Evolutionary conservation across 2,113 vertebrate genomes (phyloP).

Genomic region (Bungarus multicinctus): DNA sequence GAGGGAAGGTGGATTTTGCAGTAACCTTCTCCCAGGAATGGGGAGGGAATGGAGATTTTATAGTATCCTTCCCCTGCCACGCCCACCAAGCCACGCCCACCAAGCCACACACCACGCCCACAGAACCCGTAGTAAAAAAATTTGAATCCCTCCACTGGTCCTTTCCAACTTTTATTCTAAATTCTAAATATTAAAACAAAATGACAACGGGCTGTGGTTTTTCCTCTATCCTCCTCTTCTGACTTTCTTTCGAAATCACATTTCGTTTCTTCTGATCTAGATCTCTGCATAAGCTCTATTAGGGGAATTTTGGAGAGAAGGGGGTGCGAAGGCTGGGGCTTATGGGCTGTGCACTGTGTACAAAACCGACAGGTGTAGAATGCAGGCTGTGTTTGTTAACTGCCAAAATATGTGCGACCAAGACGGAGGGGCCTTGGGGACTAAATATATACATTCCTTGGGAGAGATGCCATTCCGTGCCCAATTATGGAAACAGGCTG

Average conservation of each 20-base stretch:
- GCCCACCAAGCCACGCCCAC: too few relatives aligned
- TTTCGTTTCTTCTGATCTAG: neutral
- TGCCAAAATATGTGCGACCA: neutral
- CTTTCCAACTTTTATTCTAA: too few relatives aligned
- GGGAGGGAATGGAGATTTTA: too few relatives aligned
- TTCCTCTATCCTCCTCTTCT: neutral
- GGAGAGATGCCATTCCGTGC: neutral
- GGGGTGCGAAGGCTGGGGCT: neutral
- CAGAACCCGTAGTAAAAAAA: too few relatives aligned
- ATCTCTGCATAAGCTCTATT: neutral
- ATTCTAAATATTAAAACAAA: neutral
- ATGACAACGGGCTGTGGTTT: neutral
- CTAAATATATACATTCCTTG: constrained; percentile 22
- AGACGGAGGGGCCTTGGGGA: neutral
- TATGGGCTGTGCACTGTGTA: neutral
- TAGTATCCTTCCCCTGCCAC: too few relatives aligned
- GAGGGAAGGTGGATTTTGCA: too few relatives aligned
- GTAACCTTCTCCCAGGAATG: too few relatives aligned
- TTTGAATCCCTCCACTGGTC: too few relatives aligned
- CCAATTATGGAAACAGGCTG: neutral
- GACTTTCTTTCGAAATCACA: neutral
- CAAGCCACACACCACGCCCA: too few relatives aligned
- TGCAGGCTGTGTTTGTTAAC: neutral
- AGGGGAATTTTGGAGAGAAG: neutral
- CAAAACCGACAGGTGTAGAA: neutral